Evolutionary conservation across 1,140 invertebrate species (phyloP), one percentile per base, ranked within the genome.

Genomic region (Neodiprion fabricii): DNA sequence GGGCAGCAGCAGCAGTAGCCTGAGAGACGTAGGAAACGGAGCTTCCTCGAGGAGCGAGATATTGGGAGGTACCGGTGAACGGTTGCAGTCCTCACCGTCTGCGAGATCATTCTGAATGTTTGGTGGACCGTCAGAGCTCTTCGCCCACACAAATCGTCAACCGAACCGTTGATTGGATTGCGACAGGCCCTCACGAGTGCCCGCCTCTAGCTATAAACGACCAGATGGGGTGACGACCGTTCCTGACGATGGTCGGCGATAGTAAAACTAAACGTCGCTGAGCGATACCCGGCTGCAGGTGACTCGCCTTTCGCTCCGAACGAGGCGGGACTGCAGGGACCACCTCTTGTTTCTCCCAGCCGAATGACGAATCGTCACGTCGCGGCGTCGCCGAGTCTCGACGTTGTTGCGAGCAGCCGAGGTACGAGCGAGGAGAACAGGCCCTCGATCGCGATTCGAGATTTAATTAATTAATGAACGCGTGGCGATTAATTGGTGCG

Each of bases 391-490:
- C 28, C 5, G 28, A 40, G 28, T 40, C 5, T 40, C 28, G 28
- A 40, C 28, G 28, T 40, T 5, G 28, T 40, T 40, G 28, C 28
- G 28, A 40, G 28, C 28, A 40, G 28, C 28, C 28, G 28, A 40
- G 28, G 28, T 40, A 40, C 5, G 28, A 40, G 28, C 28, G 28
- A 40, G 5, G 28, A 40, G 0, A 40, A 40, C 1, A 40, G 28
- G 5, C 28, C 28, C 28, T 40, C 28, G 28, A 40, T 61, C n/a
- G 53, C 53, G 53, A 61, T 61, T 61, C 53, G 53, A 61, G 11
- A 61, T 61, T 80, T 80, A 83, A 85, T 85, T 85, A 85, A 83
- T 84, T 83, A 85, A 81, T 70, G 71, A 74, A 82, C 81, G 75
- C 75, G 79, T 50, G 53, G 75, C 75, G 77, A 83, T 83, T 83